Evolutionary conservation across 2,888 invertebrate genomes (phyloP), one percentile per base, ranked within the genome.

Genomic region (Cancer borealis): DNA sequence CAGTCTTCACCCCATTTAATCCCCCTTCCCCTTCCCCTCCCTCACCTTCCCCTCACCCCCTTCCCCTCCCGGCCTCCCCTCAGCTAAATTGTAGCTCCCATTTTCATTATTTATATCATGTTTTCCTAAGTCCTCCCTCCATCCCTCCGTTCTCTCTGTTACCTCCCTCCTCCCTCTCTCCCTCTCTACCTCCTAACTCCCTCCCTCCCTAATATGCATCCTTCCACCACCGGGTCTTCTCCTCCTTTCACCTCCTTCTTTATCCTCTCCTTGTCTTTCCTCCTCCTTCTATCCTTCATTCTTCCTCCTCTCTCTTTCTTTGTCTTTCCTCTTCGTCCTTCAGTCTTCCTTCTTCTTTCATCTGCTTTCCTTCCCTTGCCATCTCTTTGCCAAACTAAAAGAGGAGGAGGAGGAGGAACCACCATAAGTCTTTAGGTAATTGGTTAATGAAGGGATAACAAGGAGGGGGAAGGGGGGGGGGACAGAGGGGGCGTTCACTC

Each of bases 371-470:
- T 66, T 66, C 8, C 12, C 8, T 79, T 12, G 0, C 30, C 30
- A 30, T 79, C 30, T 14, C 79, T 79, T 79, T 6, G 10, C 12
- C 12, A 45, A 21, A 46, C 73, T n/a, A 73, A 8, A n/a, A 17
- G 3, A 46, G n/a, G 88, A 46, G 88, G 88, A 88, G 30, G 73
- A 73, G 73, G 73, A 73, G n/a, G n/a, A 73, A 8, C 1, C n/a
- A n/a, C 73, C 73, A n/a, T 73, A 26, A 73, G 8, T 73, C 73
- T 73, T 6, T 6, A 73, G 73, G n/a, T 73, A 73, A 73, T 73
- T 73, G 73, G 73, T n/a, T 73, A 73, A 73, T 73, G 79, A 79
- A 79, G 79, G 79, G 1, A 54, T 54, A 79, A 30, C 26, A 73
- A 2, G 14, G 21, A 79, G 30, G 26, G 30, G 10, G 8, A 30